Evolutionary conservation across 2,113 vertebrate genomes (phyloP), one percentile per base, ranked within the genome.

Genomic region (Anoura caudifer): DNA sequence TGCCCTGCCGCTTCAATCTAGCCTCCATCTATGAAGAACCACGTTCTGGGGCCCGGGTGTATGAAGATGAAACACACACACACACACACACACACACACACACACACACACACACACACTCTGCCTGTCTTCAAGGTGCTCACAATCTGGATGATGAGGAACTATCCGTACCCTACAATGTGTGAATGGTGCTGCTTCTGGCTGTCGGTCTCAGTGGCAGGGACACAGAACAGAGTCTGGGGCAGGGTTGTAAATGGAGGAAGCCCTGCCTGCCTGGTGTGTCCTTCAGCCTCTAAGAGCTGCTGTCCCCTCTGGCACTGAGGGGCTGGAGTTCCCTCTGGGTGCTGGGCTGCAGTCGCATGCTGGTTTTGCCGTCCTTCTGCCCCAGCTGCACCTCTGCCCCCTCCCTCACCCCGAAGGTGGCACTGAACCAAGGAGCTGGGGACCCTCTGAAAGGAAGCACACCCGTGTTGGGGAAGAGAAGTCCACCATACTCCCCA

Each of bases 341-440:
- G 1, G 6, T 9, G 24, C 56, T 54, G 38, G 7, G 12, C 22
- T 13, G 20, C 4, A 45, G 31, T 17, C 52, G 19, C 4, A 2
- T 4, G 26, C 19, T 83, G 14, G 17, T 67, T 26, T 19, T n/a
- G n/a, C 26, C 28, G 26, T 38, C 56, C 73, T 70, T 80, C 56
- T 67, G 43, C 70, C 83, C n/a, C 31, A 33, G 36, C 38, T n/a
- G 26, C n/a, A n/a, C 20, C 7, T 69, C 69, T 26, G 52, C 2
- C 54, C 0, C 31, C 31, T 0, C 7, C 9, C 17, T 24, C 10
- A 19, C 17, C 19, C 59, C 31, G 31, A 4, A 28, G 24, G 22
- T 0, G 0, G 45, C 28, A 11, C 1, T 0, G 7, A 31, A 6
- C 0, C 0, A 5, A 47, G 72, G 87, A 26, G 20, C 65, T 0